Base-by-base conservation (phyloP, 92 coral and sea anemone species). In the Pocillopora meandrina region DNA sequence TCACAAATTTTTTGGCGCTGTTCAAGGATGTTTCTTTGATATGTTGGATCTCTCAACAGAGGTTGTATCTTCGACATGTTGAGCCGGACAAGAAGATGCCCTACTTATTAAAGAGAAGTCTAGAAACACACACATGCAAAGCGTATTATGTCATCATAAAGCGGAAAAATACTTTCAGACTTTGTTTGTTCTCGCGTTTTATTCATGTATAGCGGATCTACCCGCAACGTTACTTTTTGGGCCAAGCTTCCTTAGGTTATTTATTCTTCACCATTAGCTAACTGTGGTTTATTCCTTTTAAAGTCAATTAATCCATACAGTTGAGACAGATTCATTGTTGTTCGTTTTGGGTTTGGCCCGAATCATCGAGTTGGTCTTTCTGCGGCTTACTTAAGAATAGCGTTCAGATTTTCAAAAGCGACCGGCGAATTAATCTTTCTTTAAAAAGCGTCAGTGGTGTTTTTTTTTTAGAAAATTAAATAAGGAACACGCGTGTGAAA, bases 301-400 rank as follows among this genome's bases (percentile, higher is more conserved):
- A 52, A 18, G 66, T 56, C 65, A 57, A 18, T 6, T 33, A 11
- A 20, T 42, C 17, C 56, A 52, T 56, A 74, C 73, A 49, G 52
- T 12, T 66, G 19, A 55, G 21, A 14, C 16, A 61, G 26, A 78
- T 78, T 49, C 15, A 35, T 61, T 42, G 64, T 19, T 5, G 49
- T 68, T 56, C 14, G 16, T 71, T 68, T 68, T 14, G 15, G 10
- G 47, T 79, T 74, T 57, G 42, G 73, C 15, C 47, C 65, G 52
- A 42, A 60, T 64, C 80, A 19, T 83, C 80, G 71, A 15, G 86
- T 71, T 55, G 86, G 80, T 74, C 72, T 49, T 70, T 42, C 14
- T 18, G 10, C 23, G 33, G 72, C 72, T 72, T 33, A 69, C n/a
- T 59, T 69, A 33, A 18, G 21, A 78, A 78, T 16, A 36, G 49